A percentile compares a stretch with the other conserved stretches of the same genome.
phyloP scores from a whole-genome alignment of 2,888 invertebrate genomes.

The Glomeris marginata region DNA sequence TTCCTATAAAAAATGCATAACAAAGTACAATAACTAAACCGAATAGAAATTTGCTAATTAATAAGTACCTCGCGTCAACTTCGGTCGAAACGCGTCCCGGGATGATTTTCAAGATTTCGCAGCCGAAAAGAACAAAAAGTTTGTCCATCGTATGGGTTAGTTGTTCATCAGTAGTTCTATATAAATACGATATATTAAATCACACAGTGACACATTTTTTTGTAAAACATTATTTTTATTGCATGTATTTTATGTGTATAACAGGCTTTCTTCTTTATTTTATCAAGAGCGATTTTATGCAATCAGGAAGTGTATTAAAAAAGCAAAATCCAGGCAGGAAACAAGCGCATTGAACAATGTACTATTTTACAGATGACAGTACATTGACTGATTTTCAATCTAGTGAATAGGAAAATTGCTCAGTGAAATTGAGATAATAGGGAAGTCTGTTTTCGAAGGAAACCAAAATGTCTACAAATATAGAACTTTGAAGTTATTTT shows the following conservation, averaged over 20 bases:
- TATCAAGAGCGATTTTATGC: no score
- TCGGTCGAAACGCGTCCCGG: constrained; percentile 95
- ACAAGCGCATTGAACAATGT: no score
- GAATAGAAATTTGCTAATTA: not conserved
- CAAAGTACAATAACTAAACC: not conserved
- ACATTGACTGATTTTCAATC: not conserved
- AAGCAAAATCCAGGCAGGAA: no score
- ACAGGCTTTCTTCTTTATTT: no score
- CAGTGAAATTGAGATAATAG: not conserved
- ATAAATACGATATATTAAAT: no score
- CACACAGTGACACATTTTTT: no score
- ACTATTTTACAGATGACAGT: not conserved
- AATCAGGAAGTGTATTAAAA: no score
- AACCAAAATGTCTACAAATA: no score
- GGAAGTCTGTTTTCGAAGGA: not conserved
- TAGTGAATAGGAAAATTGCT: not conserved
- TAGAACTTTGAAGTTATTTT: no score
- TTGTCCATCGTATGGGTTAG: constrained; percentile 77
- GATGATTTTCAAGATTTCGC: constrained; percentile 92
- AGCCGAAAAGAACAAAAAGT: constrained; percentile 87
- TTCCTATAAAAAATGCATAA: not conserved
- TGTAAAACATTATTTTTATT: no score
- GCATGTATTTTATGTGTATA: no score
- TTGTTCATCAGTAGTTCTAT: constrained; percentile 53
- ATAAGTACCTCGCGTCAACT: constrained; percentile 69